Conservation (phyloP, 23 tunicate genomes). For the Pegea sp. region DNA sequence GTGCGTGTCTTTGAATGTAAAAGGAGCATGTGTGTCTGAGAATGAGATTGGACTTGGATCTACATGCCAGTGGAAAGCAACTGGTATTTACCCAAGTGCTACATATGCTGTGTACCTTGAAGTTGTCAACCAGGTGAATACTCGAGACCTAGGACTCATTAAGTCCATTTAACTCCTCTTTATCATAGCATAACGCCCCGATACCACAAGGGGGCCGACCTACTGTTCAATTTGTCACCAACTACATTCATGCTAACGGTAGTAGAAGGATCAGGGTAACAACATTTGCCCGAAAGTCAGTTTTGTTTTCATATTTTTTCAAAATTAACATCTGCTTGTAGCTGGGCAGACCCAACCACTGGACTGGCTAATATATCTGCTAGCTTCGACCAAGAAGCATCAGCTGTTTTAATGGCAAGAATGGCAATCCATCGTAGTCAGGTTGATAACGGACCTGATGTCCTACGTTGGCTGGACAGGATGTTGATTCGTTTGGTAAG, state of each 20-base stretch:
- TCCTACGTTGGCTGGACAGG: constrained; percentile 87
- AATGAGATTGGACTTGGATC: constrained; percentile 97
- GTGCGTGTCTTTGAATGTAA: constrained; percentile 57
- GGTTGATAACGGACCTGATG: constrained; percentile 79
- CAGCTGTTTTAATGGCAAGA: constrained; percentile 92
- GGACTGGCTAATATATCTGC: constrained; percentile 69
- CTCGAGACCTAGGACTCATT: too few relatives aligned
- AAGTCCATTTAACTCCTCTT: too few relatives aligned
- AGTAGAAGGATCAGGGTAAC: constrained; percentile 71
- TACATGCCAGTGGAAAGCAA: constrained; percentile 76
- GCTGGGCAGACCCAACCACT: constrained; percentile 89
- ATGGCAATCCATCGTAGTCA: constrained; percentile 62
- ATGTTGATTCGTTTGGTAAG: constrained; percentile 83
- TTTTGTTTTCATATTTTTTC: background rate
- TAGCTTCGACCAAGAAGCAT: constrained; percentile 87
- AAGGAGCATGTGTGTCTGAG: constrained; percentile 71
- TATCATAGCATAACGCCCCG: constrained; percentile 89
- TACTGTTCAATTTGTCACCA: constrained; percentile 80
- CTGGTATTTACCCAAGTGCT: constrained; percentile 57
- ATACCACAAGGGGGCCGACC: constrained; percentile 97
- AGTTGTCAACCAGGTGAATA: constrained; percentile 94
- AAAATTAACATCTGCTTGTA: too few relatives aligned
- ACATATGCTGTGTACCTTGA: constrained; percentile 81
- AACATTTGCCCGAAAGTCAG: constrained; percentile 73
- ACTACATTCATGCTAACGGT: constrained; percentile 74